Percentiles rank a stretch among this genome's conserved stretches.
phyloP scores from a whole-genome alignment of 2,797 vertebrate genomes.

The Ispidina lecontei region DNA sequence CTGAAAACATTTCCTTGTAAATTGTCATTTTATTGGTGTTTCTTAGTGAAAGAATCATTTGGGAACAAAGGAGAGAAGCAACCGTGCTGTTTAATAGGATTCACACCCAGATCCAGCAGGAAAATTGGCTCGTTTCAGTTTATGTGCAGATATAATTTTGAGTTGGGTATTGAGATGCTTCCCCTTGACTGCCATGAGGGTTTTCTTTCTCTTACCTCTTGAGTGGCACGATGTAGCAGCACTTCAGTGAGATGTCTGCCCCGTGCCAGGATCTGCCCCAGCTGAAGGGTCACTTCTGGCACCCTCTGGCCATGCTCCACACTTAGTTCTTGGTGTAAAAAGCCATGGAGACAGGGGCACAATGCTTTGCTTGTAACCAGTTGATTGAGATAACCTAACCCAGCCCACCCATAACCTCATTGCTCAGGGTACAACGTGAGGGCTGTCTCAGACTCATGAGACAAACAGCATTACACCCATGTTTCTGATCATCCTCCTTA shows the following conservation, averaged over 20 bases:
- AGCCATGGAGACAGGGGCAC: not conserved
- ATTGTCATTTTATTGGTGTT: not conserved
- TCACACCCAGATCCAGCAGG: not conserved
- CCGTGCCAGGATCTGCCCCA: not conserved
- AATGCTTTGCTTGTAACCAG: not conserved
- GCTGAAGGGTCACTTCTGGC: not conserved
- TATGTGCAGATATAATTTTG: rapidly evolving
- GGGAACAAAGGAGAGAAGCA: not conserved
- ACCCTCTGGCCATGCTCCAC: not conserved
- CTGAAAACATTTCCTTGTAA: slow-evolving; percentile 6
- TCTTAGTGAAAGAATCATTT: not conserved
- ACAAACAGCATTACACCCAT: not conserved
- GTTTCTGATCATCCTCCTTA: not conserved
- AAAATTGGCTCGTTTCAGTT: not conserved
- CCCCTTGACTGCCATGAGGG: not conserved
- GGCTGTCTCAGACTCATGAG: not conserved
- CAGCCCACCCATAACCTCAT: not conserved
- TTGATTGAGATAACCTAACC: not conserved
- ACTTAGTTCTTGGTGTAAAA: not conserved
- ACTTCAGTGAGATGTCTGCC: not conserved
- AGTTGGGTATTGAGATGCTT: not conserved
- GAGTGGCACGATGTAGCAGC: rapidly evolving
- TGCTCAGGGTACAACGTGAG: not conserved
- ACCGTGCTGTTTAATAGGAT: not conserved
- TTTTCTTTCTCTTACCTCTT: not conserved